Evolutionary conservation across 2,797 vertebrate genomes (phyloP).

Genomic region (Streptopelia turtur): DNA sequence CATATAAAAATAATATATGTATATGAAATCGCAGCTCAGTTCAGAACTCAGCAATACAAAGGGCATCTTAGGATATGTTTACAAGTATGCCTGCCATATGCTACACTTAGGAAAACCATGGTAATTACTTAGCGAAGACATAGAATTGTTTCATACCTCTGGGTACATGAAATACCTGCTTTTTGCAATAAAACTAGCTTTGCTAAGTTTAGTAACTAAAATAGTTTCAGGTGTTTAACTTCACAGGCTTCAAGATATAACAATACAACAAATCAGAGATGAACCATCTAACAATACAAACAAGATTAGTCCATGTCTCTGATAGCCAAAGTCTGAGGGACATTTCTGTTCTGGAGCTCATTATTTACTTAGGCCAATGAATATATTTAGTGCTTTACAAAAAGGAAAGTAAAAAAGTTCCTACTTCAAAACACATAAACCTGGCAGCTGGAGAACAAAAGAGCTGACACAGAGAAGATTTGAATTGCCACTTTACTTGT

Average conservation of each 20-base stretch:
- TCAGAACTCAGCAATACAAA: constrained; percentile 52
- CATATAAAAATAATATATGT: constrained; percentile 1
- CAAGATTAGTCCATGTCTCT: neutral
- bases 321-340: neutral
- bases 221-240: neutral
- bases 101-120: constrained; percentile 36
- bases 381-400: neutral
- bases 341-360: neutral
- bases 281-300: neutral
- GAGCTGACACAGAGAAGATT: neutral
- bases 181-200: neutral
- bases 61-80: constrained; percentile 58
- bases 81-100: constrained; percentile 55
- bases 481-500: neutral
- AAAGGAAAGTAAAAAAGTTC: neutral
- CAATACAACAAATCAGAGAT: neutral
- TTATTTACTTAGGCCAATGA: neutral
- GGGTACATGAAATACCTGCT: constrained; percentile 3
- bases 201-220: constrained; percentile 14
- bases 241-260: neutral
- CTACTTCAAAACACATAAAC: neutral
- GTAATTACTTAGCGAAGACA: constrained; percentile 52
- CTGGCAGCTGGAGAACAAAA: neutral
- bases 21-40: constrained; percentile 45
- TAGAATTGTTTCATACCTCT: constrained; percentile 54